Percentiles rank a stretch among this genome's conserved stretches.
Conservation (phyloP, 2,888 invertebrate genomes). For the Parochlus steinenii region DNA sequence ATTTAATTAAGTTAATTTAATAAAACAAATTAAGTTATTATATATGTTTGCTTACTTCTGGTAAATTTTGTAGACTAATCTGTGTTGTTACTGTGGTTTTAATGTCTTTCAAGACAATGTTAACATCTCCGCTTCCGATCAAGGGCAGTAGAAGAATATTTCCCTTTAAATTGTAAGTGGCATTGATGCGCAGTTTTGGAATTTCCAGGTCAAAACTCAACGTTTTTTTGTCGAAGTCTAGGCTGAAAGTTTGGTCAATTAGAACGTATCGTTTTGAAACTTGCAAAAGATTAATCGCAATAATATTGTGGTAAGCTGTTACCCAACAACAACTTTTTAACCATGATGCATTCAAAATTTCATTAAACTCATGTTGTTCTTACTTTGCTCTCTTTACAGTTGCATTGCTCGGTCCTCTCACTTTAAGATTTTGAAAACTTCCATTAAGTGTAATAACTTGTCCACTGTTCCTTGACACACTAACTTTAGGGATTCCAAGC, state of each 20-base stretch:
- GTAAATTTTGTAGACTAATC: slow-evolving; percentile 31
- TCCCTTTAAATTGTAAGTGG: slow-evolving; percentile 38
- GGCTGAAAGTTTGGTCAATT: slow-evolving; percentile 22
- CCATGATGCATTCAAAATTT: background rate
- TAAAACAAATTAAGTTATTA: background rate
- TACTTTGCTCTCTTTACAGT: slow-evolving; percentile 28
- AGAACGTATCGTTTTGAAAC: no score
- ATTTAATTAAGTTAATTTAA: background rate
- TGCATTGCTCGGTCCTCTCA: slow-evolving; percentile 40
- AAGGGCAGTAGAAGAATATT: slow-evolving; percentile 39
- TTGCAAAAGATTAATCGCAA: no score
- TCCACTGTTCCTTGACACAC: slow-evolving; percentile 37
- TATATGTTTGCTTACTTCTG: slow-evolving; percentile 23
- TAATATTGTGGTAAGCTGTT: no score
- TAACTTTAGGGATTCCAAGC: slow-evolving; percentile 34
- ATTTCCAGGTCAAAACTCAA: slow-evolving; percentile 38
- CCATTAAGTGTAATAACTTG: slow-evolving; percentile 34
- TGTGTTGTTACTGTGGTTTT: slow-evolving; percentile 35
- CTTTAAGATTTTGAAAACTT: slow-evolving; percentile 36
- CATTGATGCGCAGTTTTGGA: slow-evolving; percentile 36
- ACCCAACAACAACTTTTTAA: no score
- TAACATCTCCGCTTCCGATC: slow-evolving; percentile 38
- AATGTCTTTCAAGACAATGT: slow-evolving; percentile 35
- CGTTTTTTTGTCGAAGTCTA: slow-evolving; percentile 32
- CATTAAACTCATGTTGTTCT: slow-evolving; percentile 10